Evolutionary conservation across 2,888 invertebrate genomes (phyloP).

Genomic region (Andrena camellia): DNA sequence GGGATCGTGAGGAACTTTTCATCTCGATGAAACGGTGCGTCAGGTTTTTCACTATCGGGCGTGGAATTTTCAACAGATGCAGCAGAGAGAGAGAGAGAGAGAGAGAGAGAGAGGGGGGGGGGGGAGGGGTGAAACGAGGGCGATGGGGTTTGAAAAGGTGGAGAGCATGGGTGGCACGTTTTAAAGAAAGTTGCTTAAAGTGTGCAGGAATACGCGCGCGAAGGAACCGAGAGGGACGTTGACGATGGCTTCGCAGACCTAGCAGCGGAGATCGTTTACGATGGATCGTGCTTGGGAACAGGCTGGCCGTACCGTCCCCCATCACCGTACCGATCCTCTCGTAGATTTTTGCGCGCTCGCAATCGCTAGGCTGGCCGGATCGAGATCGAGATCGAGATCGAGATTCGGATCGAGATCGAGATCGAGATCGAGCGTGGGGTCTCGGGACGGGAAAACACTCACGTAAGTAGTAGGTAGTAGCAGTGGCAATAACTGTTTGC

Average conservation of each 20-base stretch:
- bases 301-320: constrained; percentile 17
- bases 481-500: no score
- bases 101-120: neutral
- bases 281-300: constrained; percentile 38
- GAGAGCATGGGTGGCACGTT: neutral
- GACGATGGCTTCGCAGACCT: constrained; percentile 60
- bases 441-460: neutral
- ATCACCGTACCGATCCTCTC: constrained; percentile 22
- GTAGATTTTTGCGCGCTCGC: constrained; percentile 30
- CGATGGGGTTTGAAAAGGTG: neutral
- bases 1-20: no score
- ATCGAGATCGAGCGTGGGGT: neutral
- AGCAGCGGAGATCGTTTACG: constrained; percentile 43
- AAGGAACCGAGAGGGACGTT: constrained; percentile 65
- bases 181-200: constrained; percentile 68
- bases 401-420: neutral
- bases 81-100: no score
- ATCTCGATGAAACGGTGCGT: no score
- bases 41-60: no score
- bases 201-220: constrained; percentile 75
- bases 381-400: neutral
- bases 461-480: constrained; percentile 30
- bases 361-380: constrained; percentile 17
- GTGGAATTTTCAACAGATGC: no score
- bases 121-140: neutral